Evolutionary conservation across 2,797 vertebrate genomes (phyloP).

Genomic region (Pseudomugil gertrudae): DNA sequence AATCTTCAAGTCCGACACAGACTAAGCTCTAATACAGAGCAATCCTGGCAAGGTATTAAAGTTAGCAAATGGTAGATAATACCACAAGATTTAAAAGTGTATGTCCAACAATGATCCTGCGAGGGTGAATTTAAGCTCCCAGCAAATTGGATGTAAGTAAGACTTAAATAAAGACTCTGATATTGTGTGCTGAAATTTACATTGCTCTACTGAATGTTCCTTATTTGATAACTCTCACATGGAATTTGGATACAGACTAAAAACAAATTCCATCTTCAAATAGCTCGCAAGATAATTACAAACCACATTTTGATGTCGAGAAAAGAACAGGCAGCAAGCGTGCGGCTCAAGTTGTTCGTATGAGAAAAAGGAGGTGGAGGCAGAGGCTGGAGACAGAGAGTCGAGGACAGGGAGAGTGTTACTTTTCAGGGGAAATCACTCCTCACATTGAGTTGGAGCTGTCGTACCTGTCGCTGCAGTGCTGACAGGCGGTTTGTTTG

Average conservation of each 20-base stretch:
- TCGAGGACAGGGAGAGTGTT: slow-evolving; percentile 69
- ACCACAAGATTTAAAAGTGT: slow-evolving; percentile 76
- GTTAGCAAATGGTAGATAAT: slow-evolving; percentile 82
- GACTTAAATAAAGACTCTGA: slow-evolving; percentile 74
- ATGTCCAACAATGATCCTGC: slow-evolving; percentile 73
- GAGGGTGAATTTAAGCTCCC: slow-evolving; percentile 77
- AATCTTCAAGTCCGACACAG: slow-evolving; percentile 73
- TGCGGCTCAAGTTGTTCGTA: slow-evolving; percentile 29
- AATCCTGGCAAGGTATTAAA: slow-evolving; percentile 81
- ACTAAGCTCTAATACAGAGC: slow-evolving; percentile 72
- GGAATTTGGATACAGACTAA: slow-evolving; percentile 63
- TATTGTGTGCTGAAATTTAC: slow-evolving; percentile 62
- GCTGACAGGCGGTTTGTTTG: slow-evolving; percentile 87
- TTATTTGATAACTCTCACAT: slow-evolving; percentile 62
- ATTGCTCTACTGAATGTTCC: slow-evolving; percentile 33
- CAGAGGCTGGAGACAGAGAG: slow-evolving; percentile 55
- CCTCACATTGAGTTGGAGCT: slow-evolving; percentile 75
- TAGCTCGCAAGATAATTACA: slow-evolving; percentile 64
- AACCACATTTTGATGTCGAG: slow-evolving; percentile 53
- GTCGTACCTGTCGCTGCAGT: slow-evolving; percentile 82
- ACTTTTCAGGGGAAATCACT: slow-evolving; percentile 76
- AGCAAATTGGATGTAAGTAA: slow-evolving; percentile 79
- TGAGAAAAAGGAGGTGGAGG: slow-evolving; percentile 35
- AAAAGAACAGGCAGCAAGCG: slow-evolving; percentile 30
- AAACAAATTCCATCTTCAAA: slow-evolving; percentile 74